Evolutionary conservation across 2,113 vertebrate genomes (phyloP), one percentile per base, ranked within the genome.

Genomic region (Aegotheles bennettii): DNA sequence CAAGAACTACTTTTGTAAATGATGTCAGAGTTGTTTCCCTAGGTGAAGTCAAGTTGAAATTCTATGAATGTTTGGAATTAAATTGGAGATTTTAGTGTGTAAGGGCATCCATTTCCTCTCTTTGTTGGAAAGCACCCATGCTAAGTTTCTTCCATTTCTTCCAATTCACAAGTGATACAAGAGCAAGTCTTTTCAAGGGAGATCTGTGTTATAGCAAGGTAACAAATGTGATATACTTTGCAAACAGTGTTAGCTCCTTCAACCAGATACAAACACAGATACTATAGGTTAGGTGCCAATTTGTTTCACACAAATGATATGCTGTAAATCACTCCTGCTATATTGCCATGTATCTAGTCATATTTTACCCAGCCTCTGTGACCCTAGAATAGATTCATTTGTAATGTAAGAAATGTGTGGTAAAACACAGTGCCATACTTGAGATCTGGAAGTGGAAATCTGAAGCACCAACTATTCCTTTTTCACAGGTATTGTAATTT

Each of bases 201-300:
- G 64, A 69, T 75, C 53, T 1, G 0, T 86, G 57, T 57, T 42
- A 83, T 2, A 90, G 75, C 61, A 73, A 90, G 82, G 83, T 93
- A 95, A 90, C 53, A 94, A 76, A 88, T 86, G 75, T 65, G 57
- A 90, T 93, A 57, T 88, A 76, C 85, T 92, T 92, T 56, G 82
- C 81, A 94, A 93, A 68, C n/a, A 76, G 50, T 43, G 50, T 93
- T 95, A 86, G 90, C 88, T 85, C 50, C 70, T 95, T 90, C 82
- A 88, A 36, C 59, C 82, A 92, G 67, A 94, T 88, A 77, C 89
- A 96, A 93, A 88, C 43, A 69, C 11, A 83, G 88, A 92, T 96
- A 48, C 75, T 68, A 33, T 29, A 73, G 85, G 85, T 93, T 77
- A 94, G 90, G 48, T 91, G 85, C 85, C 92, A 85, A 77, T 93